Percentiles rank a stretch among this genome's conserved stretches.
These are phyloP conservation scores for Teleogryllus occipitalis DNA, from an alignment of 1,140 invertebrate species.

Conservation along the genomic window DNA sequence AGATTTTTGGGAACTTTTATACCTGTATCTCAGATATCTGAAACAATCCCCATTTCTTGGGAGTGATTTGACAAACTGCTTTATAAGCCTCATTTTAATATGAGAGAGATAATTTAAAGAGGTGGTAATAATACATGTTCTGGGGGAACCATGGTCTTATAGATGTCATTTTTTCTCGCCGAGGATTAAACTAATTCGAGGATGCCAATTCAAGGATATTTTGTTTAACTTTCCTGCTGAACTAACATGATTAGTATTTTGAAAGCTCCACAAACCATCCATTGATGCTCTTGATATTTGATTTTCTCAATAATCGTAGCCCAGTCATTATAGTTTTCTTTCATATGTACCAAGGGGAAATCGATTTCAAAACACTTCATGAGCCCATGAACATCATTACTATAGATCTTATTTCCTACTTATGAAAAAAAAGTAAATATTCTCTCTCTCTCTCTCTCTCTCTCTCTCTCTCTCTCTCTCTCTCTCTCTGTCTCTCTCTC, in stretches of 20 bases:
- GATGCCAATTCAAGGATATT: constrained; percentile 12
- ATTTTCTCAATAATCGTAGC: constrained; percentile 31
- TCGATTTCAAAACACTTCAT: constrained; percentile 25
- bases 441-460: no score
- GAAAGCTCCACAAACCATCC: constrained; percentile 19
- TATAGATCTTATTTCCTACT: constrained; percentile 21
- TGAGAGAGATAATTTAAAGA: no score
- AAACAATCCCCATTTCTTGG: no score
- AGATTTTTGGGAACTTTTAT: constrained; percentile 14
- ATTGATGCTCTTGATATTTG: constrained; percentile 17
- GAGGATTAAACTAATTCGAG: background rate
- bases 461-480: no score
- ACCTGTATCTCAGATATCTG: background rate
- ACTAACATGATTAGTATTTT: constrained; percentile 20
- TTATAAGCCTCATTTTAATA: no score
- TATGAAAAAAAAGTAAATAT: constrained; percentile 20
- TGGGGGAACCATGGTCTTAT: constrained; percentile 14
- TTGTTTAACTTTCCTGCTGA: constrained; percentile 17
- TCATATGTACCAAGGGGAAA: constrained; percentile 27
- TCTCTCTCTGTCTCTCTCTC: no score
- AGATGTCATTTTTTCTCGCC: constrained; percentile 16
- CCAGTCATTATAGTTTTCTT: constrained; percentile 32
- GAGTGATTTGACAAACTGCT: no score
- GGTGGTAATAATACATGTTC: no score
- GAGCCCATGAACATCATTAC: constrained; percentile 18